phyloP scores from a whole-genome alignment of 2,113 vertebrate genomes.

The Takifugu bimaculatus region DNA sequence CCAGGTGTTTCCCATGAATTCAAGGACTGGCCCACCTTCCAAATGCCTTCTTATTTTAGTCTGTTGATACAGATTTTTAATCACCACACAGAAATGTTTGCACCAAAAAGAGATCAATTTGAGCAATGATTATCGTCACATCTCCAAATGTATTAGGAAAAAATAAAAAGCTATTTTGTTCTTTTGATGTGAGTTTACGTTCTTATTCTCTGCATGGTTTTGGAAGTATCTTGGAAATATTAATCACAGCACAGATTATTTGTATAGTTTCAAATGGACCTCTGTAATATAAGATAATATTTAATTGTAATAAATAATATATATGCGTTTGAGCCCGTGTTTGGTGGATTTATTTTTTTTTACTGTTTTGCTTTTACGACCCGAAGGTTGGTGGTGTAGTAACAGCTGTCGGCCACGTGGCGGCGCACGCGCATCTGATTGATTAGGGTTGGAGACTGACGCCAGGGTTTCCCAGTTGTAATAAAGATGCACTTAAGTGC shows the following conservation, averaged over 20 bases:
- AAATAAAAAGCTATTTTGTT: conserved; percentile 54
- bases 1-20: conserved; percentile 43
- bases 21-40: conserved; percentile 45
- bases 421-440: conserved; percentile 18
- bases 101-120: conserved; percentile 57
- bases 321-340: conserved; percentile 72
- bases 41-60: conserved; percentile 64
- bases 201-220: conserved; percentile 74
- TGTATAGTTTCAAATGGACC: conserved; percentile 81
- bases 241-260: conserved; percentile 79
- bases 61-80: conserved; percentile 54
- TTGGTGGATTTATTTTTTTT: conserved; percentile 12
- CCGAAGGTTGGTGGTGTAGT: conserved; percentile 28
- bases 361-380: not conserved
- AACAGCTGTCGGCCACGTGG: conserved; percentile 37
- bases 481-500: no score
- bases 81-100: conserved; percentile 55
- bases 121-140: conserved; percentile 42
- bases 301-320: conserved; percentile 85
- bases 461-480: no score
- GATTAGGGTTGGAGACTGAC: no score
- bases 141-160: conserved; percentile 56
- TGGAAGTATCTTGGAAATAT: conserved; percentile 74
- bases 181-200: conserved; percentile 62
- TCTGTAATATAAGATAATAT: conserved; percentile 81